Evolutionary conservation across 2,888 invertebrate genomes (phyloP).

Genomic region (Caenorhabditis sp.): DNA sequence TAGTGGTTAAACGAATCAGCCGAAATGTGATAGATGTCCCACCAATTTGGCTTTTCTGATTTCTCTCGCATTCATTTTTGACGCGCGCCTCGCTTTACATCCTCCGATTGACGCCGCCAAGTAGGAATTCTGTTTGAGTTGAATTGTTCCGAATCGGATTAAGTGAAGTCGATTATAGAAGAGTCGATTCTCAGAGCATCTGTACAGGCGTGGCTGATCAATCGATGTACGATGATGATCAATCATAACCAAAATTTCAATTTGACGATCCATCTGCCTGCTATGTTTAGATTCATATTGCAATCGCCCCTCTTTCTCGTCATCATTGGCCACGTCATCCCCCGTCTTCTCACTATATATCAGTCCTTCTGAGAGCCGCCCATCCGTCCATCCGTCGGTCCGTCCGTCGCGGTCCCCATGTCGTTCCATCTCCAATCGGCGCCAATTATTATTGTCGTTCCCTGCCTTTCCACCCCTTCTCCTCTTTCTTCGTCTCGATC

Average conservation of each 20-base stretch:
- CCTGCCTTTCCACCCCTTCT: not conserved
- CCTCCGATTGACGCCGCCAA: slow-evolving; percentile 28
- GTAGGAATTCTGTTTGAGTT: too few species aligned
- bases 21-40: slow-evolving; percentile 48
- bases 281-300: slow-evolving; percentile 13
- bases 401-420: too few species aligned
- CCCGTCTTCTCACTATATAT: slow-evolving; percentile 20
- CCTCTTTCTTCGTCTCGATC: not conserved
- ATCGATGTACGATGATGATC: not conserved
- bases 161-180: not conserved
- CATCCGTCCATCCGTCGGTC: not conserved
- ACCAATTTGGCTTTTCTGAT: slow-evolving; percentile 45
- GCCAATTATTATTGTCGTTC: slow-evolving; percentile 27
- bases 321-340: slow-evolving; percentile 15
- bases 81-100: slow-evolving; percentile 24
- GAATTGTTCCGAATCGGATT: too few species aligned
- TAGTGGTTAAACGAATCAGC: slow-evolving; percentile 63
- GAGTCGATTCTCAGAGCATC: too few species aligned
- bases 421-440: slow-evolving; percentile 16
- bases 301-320: slow-evolving; percentile 2
- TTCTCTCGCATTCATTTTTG: slow-evolving; percentile 40
- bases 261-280: not conserved
- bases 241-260: slow-evolving; percentile 3
- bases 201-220: not conserved
- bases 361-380: not conserved